These are phyloP conservation scores for Coelopa pilipes DNA, from an alignment of 2,888 invertebrate species.

Conservation along the genomic window DNA sequence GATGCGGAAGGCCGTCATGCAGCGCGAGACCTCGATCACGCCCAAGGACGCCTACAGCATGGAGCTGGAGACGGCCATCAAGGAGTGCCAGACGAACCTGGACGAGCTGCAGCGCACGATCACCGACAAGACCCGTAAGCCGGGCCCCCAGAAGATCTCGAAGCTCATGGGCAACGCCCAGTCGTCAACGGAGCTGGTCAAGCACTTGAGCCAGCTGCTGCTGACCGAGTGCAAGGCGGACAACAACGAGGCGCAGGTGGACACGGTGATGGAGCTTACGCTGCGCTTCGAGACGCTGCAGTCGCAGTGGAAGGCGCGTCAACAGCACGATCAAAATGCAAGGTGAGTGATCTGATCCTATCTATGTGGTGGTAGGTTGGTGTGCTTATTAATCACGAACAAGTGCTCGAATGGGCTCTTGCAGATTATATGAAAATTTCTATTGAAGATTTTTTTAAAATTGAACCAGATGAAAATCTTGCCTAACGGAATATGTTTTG, in stretches of 20 bases:
- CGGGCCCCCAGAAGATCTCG: slow-evolving; percentile 77
- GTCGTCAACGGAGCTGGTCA: slow-evolving; percentile 83
- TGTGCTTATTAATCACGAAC: not conserved
- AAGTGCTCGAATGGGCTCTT: too few species aligned
- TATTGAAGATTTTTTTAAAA: too few species aligned
- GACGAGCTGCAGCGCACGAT: slow-evolving; percentile 76
- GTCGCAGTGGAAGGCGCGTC: slow-evolving; percentile 77
- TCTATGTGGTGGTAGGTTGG: not conserved
- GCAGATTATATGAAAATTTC: too few species aligned
- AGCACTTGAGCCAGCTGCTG: slow-evolving; percentile 80
- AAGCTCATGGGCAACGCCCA: slow-evolving; percentile 82
- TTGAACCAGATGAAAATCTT: too few species aligned
- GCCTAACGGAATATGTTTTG: too few species aligned
- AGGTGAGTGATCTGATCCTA: slow-evolving; percentile 71
- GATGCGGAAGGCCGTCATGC: slow-evolving; percentile 61
- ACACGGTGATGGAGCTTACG: slow-evolving; percentile 74
- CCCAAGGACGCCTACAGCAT: slow-evolving; percentile 85
- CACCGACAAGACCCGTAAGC: slow-evolving; percentile 70
- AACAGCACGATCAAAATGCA: slow-evolving; percentile 80
- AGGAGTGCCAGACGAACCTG: slow-evolving; percentile 76
- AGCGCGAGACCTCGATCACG: slow-evolving; percentile 77
- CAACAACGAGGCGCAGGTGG: slow-evolving; percentile 74
- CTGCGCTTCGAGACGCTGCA: slow-evolving; percentile 77
- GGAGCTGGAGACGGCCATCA: slow-evolving; percentile 79
- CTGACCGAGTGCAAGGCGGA: slow-evolving; percentile 79